Conservation (phyloP, 2,888 invertebrate genomes). For the Latrodectus hesperus region DNA sequence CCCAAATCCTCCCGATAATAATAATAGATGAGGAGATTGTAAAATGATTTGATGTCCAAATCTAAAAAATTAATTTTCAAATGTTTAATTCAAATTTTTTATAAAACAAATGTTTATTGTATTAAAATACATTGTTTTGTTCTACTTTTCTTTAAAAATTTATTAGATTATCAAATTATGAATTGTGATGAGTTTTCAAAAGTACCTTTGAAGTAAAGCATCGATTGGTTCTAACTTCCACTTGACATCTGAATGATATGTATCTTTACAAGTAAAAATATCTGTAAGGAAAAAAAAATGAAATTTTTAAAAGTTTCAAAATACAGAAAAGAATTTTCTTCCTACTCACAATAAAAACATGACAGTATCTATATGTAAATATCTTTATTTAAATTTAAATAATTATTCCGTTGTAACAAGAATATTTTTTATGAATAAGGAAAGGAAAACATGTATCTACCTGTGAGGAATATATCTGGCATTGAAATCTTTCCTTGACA, state of each 20-base stretch:
- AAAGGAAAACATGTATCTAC: slow-evolving; percentile 4
- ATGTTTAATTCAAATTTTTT: neutral
- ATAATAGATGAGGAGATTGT: slow-evolving; percentile 9
- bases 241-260: neutral
- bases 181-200: too few relatives aligned
- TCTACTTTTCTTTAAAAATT: too few relatives aligned
- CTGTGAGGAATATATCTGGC: slow-evolving; percentile 9
- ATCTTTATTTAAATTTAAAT: neutral
- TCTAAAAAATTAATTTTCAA: slow-evolving; percentile 10
- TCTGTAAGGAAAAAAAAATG: neutral
- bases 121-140: too few relatives aligned
- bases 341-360: neutral
- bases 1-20: slow-evolving; percentile 59
- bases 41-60: slow-evolving; percentile 57
- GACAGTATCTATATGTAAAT: neutral
- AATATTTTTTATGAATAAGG: neutral
- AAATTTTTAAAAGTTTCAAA: neutral
- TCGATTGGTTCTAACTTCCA: slow-evolving; percentile 1
- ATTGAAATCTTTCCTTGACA: slow-evolving; percentile 71
- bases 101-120: too few relatives aligned
- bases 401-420: neutral
- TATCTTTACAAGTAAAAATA: neutral
- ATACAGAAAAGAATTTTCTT: too few relatives aligned
- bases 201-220: slow-evolving; percentile 3
- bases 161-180: too few relatives aligned